These are phyloP conservation scores for Torymus auratus DNA, from an alignment of 2,888 invertebrate species.

Conservation along the genomic window DNA sequence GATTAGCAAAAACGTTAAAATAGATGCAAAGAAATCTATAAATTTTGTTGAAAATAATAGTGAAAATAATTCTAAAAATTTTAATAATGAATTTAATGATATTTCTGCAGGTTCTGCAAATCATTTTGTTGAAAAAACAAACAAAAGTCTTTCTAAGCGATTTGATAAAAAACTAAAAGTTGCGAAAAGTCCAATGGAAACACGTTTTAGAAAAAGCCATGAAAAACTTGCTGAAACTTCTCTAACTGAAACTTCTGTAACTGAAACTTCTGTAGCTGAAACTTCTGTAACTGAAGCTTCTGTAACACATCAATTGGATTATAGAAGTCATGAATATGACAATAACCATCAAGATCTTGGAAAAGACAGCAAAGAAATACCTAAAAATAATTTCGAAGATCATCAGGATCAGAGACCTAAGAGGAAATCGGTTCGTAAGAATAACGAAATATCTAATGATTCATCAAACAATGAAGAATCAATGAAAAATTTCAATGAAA, in stretches of 20 bases:
- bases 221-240: constrained; percentile 14
- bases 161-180: constrained; percentile 27
- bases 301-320: neutral
- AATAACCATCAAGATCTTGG: neutral
- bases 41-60: constrained; percentile 13
- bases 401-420: constrained; percentile 40
- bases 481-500: constrained; percentile 26
- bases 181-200: constrained; percentile 7
- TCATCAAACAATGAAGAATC: constrained; percentile 27
- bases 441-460: constrained; percentile 5
- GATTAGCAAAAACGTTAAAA: constrained; percentile 18
- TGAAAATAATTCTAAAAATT: constrained; percentile 33
- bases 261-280: no score
- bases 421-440: neutral
- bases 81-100: constrained; percentile 15
- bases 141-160: constrained; percentile 1
- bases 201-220: constrained; percentile 11
- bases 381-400: constrained; percentile 6
- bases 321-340: constrained; percentile 7
- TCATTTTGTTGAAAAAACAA: constrained; percentile 11
- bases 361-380: constrained; percentile 8
- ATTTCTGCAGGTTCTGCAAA: neutral
- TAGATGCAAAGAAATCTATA: constrained; percentile 13
- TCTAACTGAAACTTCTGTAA: no score
- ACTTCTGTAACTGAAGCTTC: no score